A percentile compares a stretch with the other conserved stretches of the same genome.
Evolutionary conservation across 2,113 vertebrate species (phyloP).

Genomic region (Elanus axillaris): DNA sequence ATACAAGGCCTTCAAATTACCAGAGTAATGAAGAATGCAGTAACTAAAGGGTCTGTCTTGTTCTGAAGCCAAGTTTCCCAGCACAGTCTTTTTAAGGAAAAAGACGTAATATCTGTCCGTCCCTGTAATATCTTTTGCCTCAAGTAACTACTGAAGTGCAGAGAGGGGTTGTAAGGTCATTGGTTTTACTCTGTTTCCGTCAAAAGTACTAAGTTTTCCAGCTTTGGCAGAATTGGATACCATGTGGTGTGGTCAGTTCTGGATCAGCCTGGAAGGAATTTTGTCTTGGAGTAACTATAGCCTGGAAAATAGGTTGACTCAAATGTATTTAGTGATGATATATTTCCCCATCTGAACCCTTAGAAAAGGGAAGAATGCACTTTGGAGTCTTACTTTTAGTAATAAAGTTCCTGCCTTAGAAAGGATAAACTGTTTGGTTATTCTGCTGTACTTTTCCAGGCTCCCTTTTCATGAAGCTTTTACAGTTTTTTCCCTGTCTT

Average conservation of each 20-base stretch:
- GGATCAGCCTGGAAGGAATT: background rate
- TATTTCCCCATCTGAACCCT: background rate
- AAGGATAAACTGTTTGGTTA: background rate
- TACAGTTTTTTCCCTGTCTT: rapidly evolving
- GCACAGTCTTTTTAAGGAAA: slow-evolving; percentile 8
- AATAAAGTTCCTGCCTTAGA: background rate
- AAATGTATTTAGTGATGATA: background rate
- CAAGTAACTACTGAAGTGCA: background rate
- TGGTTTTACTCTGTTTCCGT: background rate
- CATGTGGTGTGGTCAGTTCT: background rate
- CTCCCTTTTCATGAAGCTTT: background rate
- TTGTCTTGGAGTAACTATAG: background rate
- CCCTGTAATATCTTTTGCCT: background rate
- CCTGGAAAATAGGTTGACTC: background rate
- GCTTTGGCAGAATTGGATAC: background rate
- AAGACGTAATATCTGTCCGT: background rate
- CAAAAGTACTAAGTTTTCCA: background rate
- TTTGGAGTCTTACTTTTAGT: background rate
- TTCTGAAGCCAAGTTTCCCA: background rate
- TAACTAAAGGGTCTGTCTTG: slow-evolving; percentile 10
- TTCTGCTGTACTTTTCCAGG: background rate
- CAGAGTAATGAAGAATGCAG: background rate
- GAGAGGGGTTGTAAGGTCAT: background rate
- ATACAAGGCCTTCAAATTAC: background rate
- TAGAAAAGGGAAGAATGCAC: background rate